Evolutionary conservation across 1,140 invertebrate species (phyloP).

Genomic region (Pseudomyrmex pallidus): DNA sequence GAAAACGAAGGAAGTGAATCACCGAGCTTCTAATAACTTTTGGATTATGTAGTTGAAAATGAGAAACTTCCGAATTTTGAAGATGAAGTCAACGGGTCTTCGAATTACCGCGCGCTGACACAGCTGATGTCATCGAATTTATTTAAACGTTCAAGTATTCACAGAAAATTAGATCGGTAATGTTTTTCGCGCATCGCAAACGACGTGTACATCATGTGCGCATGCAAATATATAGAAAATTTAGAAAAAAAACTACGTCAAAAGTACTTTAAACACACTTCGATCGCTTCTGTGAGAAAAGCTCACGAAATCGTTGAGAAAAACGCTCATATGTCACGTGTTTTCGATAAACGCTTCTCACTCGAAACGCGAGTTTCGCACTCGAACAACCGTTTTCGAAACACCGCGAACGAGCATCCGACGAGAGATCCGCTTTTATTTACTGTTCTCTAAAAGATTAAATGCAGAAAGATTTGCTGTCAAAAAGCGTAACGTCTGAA

Average conservation of each 20-base stretch:
- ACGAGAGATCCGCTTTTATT: no score
- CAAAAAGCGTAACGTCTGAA: neutral
- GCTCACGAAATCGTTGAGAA: neutral
- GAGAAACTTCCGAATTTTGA: neutral
- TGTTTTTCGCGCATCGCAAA: no score
- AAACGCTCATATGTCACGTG: constrained; percentile 6
- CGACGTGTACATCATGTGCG: no score
- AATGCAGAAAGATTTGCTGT: no score
- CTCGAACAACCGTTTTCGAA: neutral
- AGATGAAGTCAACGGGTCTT: neutral
- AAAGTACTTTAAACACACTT: constrained; percentile 29
- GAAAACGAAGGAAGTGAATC: constrained; percentile 11
- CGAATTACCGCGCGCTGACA: neutral
- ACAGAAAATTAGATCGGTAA: no score
- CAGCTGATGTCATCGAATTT: neutral
- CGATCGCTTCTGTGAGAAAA: constrained; percentile 12
- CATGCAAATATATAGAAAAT: neutral
- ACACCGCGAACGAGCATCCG: neutral
- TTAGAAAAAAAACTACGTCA: neutral
- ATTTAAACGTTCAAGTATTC: neutral
- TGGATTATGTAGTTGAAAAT: neutral
- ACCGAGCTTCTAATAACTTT: neutral
- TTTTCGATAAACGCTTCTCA: neutral
- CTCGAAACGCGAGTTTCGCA: neutral
- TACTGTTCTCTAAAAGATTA: no score